phyloP scores from a whole-genome alignment of 2,797 vertebrate species.

The Catostomus latipinnis region DNA sequence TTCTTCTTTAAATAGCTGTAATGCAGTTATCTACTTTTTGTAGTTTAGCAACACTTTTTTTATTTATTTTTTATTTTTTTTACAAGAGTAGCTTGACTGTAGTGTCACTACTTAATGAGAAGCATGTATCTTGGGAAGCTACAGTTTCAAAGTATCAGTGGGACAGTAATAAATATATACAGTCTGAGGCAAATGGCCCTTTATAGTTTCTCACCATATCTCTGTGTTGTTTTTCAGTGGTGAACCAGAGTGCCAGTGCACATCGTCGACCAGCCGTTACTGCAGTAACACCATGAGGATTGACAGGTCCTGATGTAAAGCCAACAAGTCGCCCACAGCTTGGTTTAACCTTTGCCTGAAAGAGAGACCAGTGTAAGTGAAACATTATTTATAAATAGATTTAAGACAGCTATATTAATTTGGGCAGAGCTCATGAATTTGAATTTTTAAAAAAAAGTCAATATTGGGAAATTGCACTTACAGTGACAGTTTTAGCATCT shows the following conservation, averaged over 20 bases:
- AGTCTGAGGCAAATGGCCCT: not conserved
- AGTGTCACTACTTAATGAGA: no score
- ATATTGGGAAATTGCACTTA: slow-evolving; percentile 68
- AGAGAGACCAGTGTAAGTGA: not conserved
- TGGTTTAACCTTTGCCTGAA: slow-evolving; percentile 86
- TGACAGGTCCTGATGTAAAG: slow-evolving; percentile 92
- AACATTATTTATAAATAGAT: not conserved
- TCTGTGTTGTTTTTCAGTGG: slow-evolving; percentile 85
- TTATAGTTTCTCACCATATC: slow-evolving; percentile 85
- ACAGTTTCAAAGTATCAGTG: no score
- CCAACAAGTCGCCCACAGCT: slow-evolving; percentile 91
- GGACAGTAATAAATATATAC: not conserved
- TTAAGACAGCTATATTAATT: not conserved
- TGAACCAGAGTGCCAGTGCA: slow-evolving; percentile 92
- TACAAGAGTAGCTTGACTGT: no score
- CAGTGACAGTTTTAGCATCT: slow-evolving; percentile 89
- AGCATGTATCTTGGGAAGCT: no score
- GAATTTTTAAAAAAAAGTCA: not conserved
- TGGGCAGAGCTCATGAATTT: not conserved
- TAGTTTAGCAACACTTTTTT: no score
- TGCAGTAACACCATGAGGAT: slow-evolving; percentile 91
- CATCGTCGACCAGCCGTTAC: slow-evolving; percentile 87
- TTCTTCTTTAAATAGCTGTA: no score
- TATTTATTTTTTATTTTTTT: no score
- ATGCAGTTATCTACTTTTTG: no score